Evolutionary conservation across 2,888 invertebrate genomes (phyloP), one percentile per base, ranked within the genome.

Genomic region (Itoplectis maculator): DNA sequence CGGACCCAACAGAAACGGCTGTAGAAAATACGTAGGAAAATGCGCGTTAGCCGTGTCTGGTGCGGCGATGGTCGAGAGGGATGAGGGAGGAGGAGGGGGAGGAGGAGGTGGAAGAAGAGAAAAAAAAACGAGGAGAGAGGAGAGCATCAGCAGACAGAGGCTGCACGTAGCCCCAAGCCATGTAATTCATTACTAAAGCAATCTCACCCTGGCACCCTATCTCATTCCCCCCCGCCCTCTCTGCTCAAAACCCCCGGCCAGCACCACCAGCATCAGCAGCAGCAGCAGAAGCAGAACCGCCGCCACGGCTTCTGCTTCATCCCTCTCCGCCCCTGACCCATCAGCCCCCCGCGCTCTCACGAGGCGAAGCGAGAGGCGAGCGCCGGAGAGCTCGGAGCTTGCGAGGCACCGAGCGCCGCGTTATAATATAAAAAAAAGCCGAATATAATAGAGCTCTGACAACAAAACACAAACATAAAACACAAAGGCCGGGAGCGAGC

Each of bases 121-220:
- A 72, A 83, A 79, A 69, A 79, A 82, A 80, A 51, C 70, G 78
- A 70, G 68, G 51, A 79, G 72, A 77, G 82, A 79, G 81, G 75
- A 86, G 89, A 87, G 86, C 88, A 87, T 89, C 81, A 85, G 83
- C 84, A 88, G 88, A 88, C 88, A 88, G 88, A 88, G 86, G 90
- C 79, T 76, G 83, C 91, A 91, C 90, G 90, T 85, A 87, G 87
- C 87, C 87, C 84, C 85, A 84, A 87, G 92, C 92, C 92, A 92
- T 92, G 92, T 92, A 92, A 92, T 92, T 92, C 92, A 92, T 92
- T 92, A 92, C 93, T 91, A 92, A 92, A 92, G 92, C 92, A 92
- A 91, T 86, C 86, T 87, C 86, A 86, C 86, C 86, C 86, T 86
- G 90, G 90, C 90, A 90, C 88, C 89, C 90, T 88, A 88, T 89